Evolutionary conservation across 1,140 invertebrate genomes (phyloP), one percentile per base, ranked within the genome.

Genomic region (Dufourea novaeangliae): DNA sequence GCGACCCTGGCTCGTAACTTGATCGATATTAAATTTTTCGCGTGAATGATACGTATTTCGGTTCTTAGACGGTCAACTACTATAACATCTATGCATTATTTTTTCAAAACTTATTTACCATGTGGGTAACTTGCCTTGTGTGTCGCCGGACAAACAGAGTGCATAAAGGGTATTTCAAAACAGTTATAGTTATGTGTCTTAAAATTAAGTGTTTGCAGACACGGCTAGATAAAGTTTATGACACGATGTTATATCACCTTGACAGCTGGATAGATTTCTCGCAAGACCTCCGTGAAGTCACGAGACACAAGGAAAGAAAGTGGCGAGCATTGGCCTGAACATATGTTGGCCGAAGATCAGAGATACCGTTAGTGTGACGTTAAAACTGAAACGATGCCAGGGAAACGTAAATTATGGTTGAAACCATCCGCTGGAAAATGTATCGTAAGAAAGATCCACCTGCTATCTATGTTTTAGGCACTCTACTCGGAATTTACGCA

Each of bases 281-380:
- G 14, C 20, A 61, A n/a, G 32, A 57, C 25, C n/a, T 34, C 56
- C 1, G 39, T 12, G 56, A 27, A 70, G 56, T 73, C 25, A 22
- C 46, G 12, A 17, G n/a, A 22, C 39, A 10, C 12, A 8, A n/a
- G 34, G 56, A 67, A 76, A 68, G 75, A 83, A 83, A 81, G 67
- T 81, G n/a, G 29, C 46, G n/a, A 64, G 27, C 32, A 34, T 66
- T 17, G 69, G 17, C 27, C n/a, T n/a, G 32, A 32, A 52, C 59
- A 56, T 64, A 44, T 54, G 46, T 57, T 37, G 56, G 17, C 14
- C 27, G 52, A 50, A 73, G 39, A 81, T 78, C 39, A 12, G 20
- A 32, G 27, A 54, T 78, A 75, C 80, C 82, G 80, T 83, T 80
- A 82, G 46, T n/a, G 62, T n/a, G 54, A 27, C 44, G 69, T 25